These are phyloP conservation scores for Coccyzus lansbergi DNA, from an alignment of 2,797 vertebrate genomes.

Conservation along the genomic window DNA sequence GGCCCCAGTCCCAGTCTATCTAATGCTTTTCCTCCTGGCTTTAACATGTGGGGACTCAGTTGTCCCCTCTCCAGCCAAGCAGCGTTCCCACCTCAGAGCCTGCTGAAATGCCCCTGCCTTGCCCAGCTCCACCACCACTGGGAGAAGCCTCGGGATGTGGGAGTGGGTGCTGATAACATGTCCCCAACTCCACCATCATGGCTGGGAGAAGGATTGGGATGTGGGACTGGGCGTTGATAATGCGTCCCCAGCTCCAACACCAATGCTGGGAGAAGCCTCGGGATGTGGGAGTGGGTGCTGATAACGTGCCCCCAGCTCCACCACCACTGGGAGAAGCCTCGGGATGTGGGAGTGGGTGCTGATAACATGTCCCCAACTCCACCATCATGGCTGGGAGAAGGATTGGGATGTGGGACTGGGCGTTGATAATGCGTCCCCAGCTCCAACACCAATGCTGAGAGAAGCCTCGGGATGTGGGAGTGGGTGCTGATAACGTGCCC, in stretches of 20 bases:
- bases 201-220: neutral
- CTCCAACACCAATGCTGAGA: too few relatives aligned
- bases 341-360: too few relatives aligned
- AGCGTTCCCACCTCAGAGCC: fast-evolving
- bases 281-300: too few relatives aligned
- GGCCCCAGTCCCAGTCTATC: neutral
- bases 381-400: neutral
- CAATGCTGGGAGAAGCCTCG: too few relatives aligned
- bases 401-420: neutral
- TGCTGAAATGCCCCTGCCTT: neutral
- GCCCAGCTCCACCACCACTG: neutral
- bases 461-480: too few relatives aligned
- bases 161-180: too few relatives aligned
- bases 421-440: too few relatives aligned
- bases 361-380: neutral
- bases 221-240: neutral
- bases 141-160: too few relatives aligned
- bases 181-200: neutral
- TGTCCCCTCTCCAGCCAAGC: neutral
- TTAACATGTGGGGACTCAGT: neutral
- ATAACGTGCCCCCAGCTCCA: too few relatives aligned
- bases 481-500: too few relatives aligned
- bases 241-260: too few relatives aligned
- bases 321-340: too few relatives aligned
- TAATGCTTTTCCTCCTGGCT: neutral